These are phyloP conservation scores for Brachylomia viminalis DNA, from an alignment of 2,888 invertebrate genomes.

Conservation along the genomic window DNA sequence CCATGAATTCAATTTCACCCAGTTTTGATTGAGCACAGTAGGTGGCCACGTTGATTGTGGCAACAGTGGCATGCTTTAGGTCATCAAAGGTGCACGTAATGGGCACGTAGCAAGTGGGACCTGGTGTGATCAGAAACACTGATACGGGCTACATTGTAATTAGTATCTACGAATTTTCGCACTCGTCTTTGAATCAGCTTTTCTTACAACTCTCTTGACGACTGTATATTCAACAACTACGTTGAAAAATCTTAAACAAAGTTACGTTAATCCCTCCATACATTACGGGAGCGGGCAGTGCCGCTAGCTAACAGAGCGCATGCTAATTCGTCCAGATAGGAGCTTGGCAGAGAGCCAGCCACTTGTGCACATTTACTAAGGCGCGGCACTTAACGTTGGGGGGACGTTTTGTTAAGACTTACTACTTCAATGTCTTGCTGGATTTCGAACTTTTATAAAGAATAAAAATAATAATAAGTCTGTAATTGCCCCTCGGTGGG, in stretches of 20 bases:
- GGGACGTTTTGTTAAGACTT: slow-evolving; percentile 11
- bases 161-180: neutral
- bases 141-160: neutral
- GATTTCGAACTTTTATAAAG: slow-evolving; percentile 8
- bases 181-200: neutral
- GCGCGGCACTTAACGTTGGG: slow-evolving; percentile 11
- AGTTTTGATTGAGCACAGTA: neutral
- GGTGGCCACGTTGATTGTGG: neutral
- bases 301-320: slow-evolving; percentile 34
- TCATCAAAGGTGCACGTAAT: neutral
- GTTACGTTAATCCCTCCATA: slow-evolving; percentile 32
- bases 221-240: neutral
- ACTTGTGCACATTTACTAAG: slow-evolving; percentile 22
- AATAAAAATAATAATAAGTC: slow-evolving; percentile 6
- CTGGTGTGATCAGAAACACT: neutral
- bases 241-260: slow-evolving; percentile 22
- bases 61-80: neutral
- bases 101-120: neutral
- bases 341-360: slow-evolving; percentile 55
- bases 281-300: slow-evolving; percentile 25
- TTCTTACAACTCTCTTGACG: neutral
- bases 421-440: neutral
- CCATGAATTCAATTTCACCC: too few species aligned
- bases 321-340: slow-evolving; percentile 62
- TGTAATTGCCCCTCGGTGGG: neutral